These are phyloP conservation scores for Drosophila tripunctata DNA, from an alignment of 2,888 invertebrate species.

Conservation along the genomic window DNA sequence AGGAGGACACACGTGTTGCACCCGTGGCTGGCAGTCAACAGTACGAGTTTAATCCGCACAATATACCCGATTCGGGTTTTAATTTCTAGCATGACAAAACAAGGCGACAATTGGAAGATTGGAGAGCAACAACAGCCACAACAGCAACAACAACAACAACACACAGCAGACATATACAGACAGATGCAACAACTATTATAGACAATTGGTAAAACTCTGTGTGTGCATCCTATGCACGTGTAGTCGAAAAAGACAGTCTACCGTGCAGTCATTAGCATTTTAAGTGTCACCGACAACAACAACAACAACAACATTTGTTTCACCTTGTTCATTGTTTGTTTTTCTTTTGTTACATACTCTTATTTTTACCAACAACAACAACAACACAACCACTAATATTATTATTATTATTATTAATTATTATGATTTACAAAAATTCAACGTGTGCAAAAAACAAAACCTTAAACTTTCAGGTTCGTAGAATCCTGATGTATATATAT, in stretches of 20 bases:
- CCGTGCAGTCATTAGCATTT: slow-evolving; percentile 72
- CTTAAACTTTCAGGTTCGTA: no score
- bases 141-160: slow-evolving; percentile 7
- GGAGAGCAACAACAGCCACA: slow-evolving; percentile 10
- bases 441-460: slow-evolving; percentile 43
- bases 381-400: no score
- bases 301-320: slow-evolving; percentile 43
- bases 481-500: no score
- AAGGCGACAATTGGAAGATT: no score
- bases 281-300: slow-evolving; percentile 63
- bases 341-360: slow-evolving; percentile 40
- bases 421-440: slow-evolving; percentile 44
- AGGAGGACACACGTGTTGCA: slow-evolving; percentile 91
- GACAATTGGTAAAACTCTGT: slow-evolving; percentile 11
- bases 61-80: slow-evolving; percentile 91
- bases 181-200: no score
- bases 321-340: slow-evolving; percentile 32
- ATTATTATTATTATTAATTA: slow-evolving; percentile 38
- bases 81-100: slow-evolving; percentile 88
- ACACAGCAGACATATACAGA: slow-evolving; percentile 16
- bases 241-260: slow-evolving; percentile 22
- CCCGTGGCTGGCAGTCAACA: slow-evolving; percentile 89
- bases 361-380: no score
- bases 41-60: slow-evolving; percentile 89
- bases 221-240: slow-evolving; percentile 26